phyloP scores from a whole-genome alignment of 2,888 invertebrate genomes.

The Julus scanicus region DNA sequence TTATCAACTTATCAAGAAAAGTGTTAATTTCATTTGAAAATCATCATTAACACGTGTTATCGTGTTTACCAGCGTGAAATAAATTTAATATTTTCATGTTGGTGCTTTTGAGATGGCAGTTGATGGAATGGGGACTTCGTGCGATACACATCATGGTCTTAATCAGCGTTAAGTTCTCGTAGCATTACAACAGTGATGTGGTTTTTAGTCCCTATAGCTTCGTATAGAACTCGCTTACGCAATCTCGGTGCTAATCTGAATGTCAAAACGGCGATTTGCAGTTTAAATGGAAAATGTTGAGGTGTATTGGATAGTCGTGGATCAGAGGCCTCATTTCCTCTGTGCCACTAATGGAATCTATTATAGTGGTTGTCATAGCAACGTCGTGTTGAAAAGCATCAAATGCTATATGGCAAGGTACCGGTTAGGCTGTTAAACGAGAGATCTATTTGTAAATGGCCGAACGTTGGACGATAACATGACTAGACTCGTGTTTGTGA shows the following conservation, averaged over 20 bases:
- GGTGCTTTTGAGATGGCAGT: background rate
- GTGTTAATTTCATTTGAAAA: background rate
- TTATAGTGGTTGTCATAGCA: constrained; percentile 51
- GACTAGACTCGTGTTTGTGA: background rate
- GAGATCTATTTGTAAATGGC: background rate
- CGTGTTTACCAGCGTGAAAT: background rate
- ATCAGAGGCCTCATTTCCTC: constrained; percentile 55
- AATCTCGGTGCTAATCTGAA: constrained; percentile 44
- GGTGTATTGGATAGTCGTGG: constrained; percentile 46
- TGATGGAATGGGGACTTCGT: background rate
- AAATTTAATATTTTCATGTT: background rate
- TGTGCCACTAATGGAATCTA: constrained; percentile 56
- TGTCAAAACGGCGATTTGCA: constrained; percentile 36
- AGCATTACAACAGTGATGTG: background rate
- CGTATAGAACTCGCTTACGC: constrained; percentile 10
- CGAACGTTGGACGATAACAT: background rate
- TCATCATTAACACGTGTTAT: background rate
- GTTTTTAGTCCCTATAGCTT: background rate
- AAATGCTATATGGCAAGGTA: background rate
- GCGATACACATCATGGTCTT: background rate
- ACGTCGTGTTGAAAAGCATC: constrained; percentile 48
- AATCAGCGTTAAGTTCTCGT: constrained; percentile 11
- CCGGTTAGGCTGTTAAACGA: background rate
- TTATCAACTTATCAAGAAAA: background rate
- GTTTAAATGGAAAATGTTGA: constrained; percentile 41